Percentiles rank a stretch among this genome's conserved stretches.
These are phyloP conservation scores for Mythimna impura DNA, from an alignment of 2,888 invertebrate species.

Conservation along the genomic window DNA sequence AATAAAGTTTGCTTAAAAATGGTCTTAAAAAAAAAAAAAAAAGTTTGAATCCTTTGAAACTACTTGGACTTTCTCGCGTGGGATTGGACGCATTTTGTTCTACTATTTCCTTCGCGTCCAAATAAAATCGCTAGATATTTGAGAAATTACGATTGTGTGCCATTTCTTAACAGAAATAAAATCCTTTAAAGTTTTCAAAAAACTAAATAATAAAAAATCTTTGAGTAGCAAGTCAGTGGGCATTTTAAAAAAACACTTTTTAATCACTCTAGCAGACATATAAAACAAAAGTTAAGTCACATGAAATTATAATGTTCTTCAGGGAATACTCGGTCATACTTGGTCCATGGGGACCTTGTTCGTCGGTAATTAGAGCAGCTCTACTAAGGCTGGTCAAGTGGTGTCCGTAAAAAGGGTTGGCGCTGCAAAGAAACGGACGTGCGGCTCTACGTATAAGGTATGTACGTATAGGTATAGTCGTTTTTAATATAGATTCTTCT, in stretches of 20 bases:
- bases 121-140: background rate
- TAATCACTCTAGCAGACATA: background rate
- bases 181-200: background rate
- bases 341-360: slow-evolving; percentile 33
- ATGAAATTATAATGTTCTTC: slow-evolving; percentile 40
- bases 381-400: slow-evolving; percentile 39
- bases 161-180: background rate
- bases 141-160: background rate
- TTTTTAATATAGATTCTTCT: slow-evolving; percentile 11
- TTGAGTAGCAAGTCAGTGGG: background rate
- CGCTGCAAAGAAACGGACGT: slow-evolving; percentile 27
- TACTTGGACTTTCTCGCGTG: slow-evolving; percentile 15
- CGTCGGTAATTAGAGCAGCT: slow-evolving; percentile 37
- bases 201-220: background rate
- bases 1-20: background rate
- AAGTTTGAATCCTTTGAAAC: slow-evolving; percentile 15
- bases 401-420: slow-evolving; percentile 47
- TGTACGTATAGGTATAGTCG: background rate
- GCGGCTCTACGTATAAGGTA: background rate
- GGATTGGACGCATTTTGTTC: slow-evolving; percentile 15
- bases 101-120: slow-evolving; percentile 1
- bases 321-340: slow-evolving; percentile 23
- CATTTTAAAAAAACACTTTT: background rate
- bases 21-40: slow-evolving; percentile 16
- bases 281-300: slow-evolving; percentile 44